Evolutionary conservation across 2,113 vertebrate species (phyloP).

Genomic region (Eulemur macaco): DNA sequence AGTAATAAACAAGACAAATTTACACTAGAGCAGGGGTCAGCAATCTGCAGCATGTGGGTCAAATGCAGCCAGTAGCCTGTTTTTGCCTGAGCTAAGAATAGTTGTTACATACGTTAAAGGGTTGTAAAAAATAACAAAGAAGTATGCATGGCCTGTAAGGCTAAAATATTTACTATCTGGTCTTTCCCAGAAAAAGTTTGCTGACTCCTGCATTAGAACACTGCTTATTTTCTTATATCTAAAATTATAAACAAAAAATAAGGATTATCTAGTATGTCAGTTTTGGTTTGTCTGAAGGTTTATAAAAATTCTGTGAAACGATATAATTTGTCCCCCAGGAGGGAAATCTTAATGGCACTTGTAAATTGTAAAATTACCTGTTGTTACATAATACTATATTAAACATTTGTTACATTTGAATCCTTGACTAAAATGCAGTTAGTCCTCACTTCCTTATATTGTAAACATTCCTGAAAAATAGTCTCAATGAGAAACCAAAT

Average conservation of each 20-base stretch:
- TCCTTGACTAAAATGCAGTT: conserved; percentile 65
- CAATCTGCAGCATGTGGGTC: neutral
- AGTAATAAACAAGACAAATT: conserved; percentile 29
- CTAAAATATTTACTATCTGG: neutral
- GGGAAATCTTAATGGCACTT: conserved; percentile 70
- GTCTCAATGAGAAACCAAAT: neutral
- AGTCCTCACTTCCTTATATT: conserved; percentile 64
- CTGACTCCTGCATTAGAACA: neutral
- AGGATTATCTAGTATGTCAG: neutral
- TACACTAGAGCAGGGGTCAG: neutral
- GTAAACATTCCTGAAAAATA: neutral
- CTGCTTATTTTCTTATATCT: neutral
- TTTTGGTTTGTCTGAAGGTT: conserved; percentile 4
- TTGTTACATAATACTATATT: conserved; percentile 56
- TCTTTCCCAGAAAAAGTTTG: neutral
- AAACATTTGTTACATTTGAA: neutral
- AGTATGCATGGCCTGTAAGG: neutral
- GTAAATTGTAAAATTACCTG: conserved; percentile 66
- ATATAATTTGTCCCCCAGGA: neutral
- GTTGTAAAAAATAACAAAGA: neutral
- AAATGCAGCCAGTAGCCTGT: neutral
- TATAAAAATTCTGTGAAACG: conserved; percentile 38
- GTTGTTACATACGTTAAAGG: neutral
- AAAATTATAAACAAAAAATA: neutral
- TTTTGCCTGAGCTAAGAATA: neutral